phyloP scores from a whole-genome alignment of 2,888 invertebrate genomes.

The Scaptomyza reducta region DNA sequence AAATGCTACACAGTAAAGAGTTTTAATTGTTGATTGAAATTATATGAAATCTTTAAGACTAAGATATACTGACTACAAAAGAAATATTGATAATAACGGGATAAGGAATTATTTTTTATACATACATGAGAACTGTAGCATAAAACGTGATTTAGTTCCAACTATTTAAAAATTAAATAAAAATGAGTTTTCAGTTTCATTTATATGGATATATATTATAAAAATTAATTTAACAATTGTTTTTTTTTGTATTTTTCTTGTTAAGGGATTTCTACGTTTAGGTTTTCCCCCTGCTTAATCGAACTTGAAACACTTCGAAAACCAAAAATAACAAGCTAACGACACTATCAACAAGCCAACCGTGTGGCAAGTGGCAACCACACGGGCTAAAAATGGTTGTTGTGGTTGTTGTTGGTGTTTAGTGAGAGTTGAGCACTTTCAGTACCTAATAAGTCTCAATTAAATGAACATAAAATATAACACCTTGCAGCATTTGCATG shows the following conservation, averaged over 20 bases:
- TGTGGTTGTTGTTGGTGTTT: not conserved
- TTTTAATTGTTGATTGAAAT: too few species aligned
- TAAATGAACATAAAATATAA: slow-evolving; percentile 76
- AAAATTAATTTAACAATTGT: not conserved
- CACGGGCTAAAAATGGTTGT: slow-evolving; percentile 30
- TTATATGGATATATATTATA: not conserved
- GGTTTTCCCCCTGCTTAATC: not conserved
- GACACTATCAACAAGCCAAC: slow-evolving; percentile 42
- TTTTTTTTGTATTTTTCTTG: not conserved
- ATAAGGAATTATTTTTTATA: not conserved
- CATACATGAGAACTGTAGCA: slow-evolving; percentile 12
- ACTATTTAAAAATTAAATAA: slow-evolving; percentile 16
- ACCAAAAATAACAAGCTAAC: slow-evolving; percentile 31
- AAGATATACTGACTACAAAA: not conserved
- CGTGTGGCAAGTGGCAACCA: slow-evolving; percentile 25
- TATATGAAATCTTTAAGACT: not conserved
- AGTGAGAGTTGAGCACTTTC: slow-evolving; percentile 51
- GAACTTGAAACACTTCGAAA: slow-evolving; percentile 2
- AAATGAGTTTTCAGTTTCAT: slow-evolving; percentile 3
- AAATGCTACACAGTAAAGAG: too few species aligned
- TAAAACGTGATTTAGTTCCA: slow-evolving; percentile 14
- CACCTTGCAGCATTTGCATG: slow-evolving; percentile 75
- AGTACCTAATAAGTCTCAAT: slow-evolving; percentile 74
- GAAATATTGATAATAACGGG: not conserved
- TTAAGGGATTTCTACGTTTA: too few species aligned